Conservation (phyloP, 2,888 invertebrate species). For the Scaptomyza flava region DNA sequence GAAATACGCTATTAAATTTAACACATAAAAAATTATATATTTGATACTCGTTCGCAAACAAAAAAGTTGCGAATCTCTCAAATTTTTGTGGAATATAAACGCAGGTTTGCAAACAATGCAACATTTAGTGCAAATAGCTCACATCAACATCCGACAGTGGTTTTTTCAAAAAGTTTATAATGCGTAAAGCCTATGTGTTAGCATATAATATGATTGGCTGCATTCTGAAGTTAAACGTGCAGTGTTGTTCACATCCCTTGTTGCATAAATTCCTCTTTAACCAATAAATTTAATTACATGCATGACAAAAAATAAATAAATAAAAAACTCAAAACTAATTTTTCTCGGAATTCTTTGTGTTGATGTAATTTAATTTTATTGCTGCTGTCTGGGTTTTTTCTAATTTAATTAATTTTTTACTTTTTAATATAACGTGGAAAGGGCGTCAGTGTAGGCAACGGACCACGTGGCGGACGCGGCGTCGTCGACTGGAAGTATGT, state of each 20-base stretch:
- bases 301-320: slow-evolving; percentile 22
- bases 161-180: too few relatives aligned
- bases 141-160: too few relatives aligned
- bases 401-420: slow-evolving; percentile 59
- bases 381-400: slow-evolving; percentile 41
- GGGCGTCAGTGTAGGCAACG: slow-evolving; percentile 76
- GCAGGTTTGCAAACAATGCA: neutral
- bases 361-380: slow-evolving; percentile 54
- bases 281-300: slow-evolving; percentile 31
- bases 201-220: neutral
- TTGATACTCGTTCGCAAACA: too few relatives aligned
- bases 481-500: slow-evolving; percentile 69
- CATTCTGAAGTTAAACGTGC: neutral
- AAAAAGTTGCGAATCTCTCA: too few relatives aligned
- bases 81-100: too few relatives aligned
- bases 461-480: slow-evolving; percentile 66
- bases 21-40: too few relatives aligned
- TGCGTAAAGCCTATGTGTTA: neutral
- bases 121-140: neutral
- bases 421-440: slow-evolving; percentile 66
- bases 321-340: slow-evolving; percentile 18
- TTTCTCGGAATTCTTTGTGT: slow-evolving; percentile 16
- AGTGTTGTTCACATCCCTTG: slow-evolving; percentile 1
- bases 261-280: slow-evolving; percentile 18
- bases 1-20: too few relatives aligned